Base-by-base conservation (phyloP, 2,113 vertebrate species). In the Onychostoma macrolepis region DNA sequence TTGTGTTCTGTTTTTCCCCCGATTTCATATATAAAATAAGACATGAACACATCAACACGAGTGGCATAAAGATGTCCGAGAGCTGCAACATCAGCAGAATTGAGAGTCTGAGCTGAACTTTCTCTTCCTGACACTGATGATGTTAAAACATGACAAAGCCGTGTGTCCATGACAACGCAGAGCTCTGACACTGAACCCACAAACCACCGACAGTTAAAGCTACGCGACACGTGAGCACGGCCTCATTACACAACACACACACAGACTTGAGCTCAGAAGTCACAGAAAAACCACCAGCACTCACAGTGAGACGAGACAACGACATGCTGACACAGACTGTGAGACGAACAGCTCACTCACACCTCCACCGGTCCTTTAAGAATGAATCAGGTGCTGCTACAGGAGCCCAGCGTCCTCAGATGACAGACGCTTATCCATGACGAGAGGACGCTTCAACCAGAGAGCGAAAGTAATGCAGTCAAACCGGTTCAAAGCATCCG, bases 121-220 rank as follows among this genome's bases (percentile, higher is more conserved):
- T 61, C 79, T 65, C 50, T 74, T 19, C 17, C 38, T 33, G 38
- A 63, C 11, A 36, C 41, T 75, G 28, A 45, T 10, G 58, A 56
- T 43, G n/a, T 50, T 28, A 43, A 63, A 63, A 63, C 61, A 13
- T 24, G 43, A 8, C 13, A 65, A 77, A 67, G 11, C 6, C 7
- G 4, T 21, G 33, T 41, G 8, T 77, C 53, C 75, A 79, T 85
- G 69, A 75, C 78, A 86, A 71, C 45, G 84, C 38, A 67, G 53
- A 67, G n/a, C 76, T 84, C 84, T 86, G 87, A 89, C 71, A 43
- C 69, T 33, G 19, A 88, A 86, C 79, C 36, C 80, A 81, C 84
- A 87, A 72, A 61, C 19, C 69, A 69, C 30, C 76, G 8, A 11
- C 71, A 24, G 45, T 21, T 21, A 10, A 36, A 24, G 12, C 45